Evolutionary conservation across 2,888 invertebrate species (phyloP), one percentile per base, ranked within the genome.

Genomic region (Hipparchia sbordonii): DNA sequence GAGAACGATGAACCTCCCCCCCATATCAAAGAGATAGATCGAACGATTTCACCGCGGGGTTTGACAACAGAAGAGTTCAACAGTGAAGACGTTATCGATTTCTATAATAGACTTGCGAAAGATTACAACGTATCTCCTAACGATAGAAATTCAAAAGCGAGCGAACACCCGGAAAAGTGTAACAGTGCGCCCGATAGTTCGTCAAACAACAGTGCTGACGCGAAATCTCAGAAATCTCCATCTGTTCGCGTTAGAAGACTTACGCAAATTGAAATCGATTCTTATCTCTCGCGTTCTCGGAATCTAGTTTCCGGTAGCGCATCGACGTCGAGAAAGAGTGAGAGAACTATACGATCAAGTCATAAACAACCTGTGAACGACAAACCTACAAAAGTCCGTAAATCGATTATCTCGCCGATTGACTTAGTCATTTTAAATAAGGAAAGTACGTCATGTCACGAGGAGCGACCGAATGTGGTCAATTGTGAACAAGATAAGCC

Each of bases 1-100:
- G 85, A 86, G 61, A 77, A 79, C 0, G 80, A 87, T 12, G 90
- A 90, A 80, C 71, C 73, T 0, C 91, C 91, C 0, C 91, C 90
- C 0, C 78, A 79, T 65, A 71, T 81, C 0, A 77, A 80, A n/a
- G 70, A 80, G 3, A 81, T 89, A 5, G 71, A 74, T 2, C 77
- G 86, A 79, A 72, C 71, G 1, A 72, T 87, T 1, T 70, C 79
- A 75, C 84, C 85, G 0, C 81, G 92, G 39, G 81, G 85, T 69
- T 70, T 89, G 56, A 87, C 87, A 67, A 75, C 84, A 1, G 82
- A 85, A 76, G 81, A 87, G 71, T 74, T 87, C 23, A 23, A 23
- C 23, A 81, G 84, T 61, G 68, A 79, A 66, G 82, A 85, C 0
- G 77, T 84, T 33, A 81, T 82, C 76, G 84, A 88, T 3, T 90